Base-by-base conservation (phyloP, 2,113 vertebrate genomes). In the Calypte anna region DNA sequence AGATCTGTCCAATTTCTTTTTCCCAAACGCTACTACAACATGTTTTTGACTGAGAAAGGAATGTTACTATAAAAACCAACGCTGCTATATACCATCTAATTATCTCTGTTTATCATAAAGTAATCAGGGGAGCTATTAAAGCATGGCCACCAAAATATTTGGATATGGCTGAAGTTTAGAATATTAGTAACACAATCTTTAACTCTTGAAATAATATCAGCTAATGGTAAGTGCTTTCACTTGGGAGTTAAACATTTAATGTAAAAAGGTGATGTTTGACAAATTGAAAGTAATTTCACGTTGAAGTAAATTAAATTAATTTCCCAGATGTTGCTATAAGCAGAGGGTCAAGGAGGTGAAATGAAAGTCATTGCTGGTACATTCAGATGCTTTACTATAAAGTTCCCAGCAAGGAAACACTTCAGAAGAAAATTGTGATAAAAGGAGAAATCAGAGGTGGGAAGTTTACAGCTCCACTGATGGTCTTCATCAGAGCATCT, bases 301-400 rank as follows among this genome's bases (percentile, higher is more conserved):
- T 59, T 94, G 89, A 89, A 91, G 80, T 55, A 95, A 94, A 91
- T 95, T 46, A 94, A 94, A 94, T 1, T 0, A 76, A 82, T 93
- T 95, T 96, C 59, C 76, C 94, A 94, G 91, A 93, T 93, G 85
- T 79, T 96, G 63, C 90, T 90, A 14, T 78, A 86, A 66, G 87
- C 66, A 86, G 68, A 91, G 22, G 83, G 16, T 77, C 0, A 0
- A 87, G 55, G 59, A 95, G 25, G 66, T 92, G 67, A 93, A 91
- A 92, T 74, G 50, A 94, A 93, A 95, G 82, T 68, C 78, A 80
- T 30, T 72, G 78, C n/a, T 82, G 76, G 74, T 79, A 55, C 66
- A 80, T 90, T 93, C 72, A 86, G 36, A 76, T 30, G 50, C 31
- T 77, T 77, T 94, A 58, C 16, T 36, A 88, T 69, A 66, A 75